Conservation (phyloP, 2,888 invertebrate species). For the Melieria omissa region DNA sequence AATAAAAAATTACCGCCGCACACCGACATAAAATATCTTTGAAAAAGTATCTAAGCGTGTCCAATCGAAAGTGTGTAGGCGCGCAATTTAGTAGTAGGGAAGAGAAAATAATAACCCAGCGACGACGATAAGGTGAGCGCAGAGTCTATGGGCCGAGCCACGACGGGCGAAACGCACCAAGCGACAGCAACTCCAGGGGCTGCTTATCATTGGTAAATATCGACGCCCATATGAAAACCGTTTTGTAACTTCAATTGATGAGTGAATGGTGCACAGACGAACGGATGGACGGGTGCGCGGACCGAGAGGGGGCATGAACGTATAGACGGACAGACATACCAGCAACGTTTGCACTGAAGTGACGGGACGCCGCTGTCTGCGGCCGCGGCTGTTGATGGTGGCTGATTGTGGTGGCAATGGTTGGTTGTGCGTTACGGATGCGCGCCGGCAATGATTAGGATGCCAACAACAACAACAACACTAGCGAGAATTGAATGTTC, state of each 20-base stretch:
- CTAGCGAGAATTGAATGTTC: slow-evolving; percentile 15
- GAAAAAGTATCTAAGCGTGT: background rate
- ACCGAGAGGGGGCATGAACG: too few relatives aligned
- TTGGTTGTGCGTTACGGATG: background rate
- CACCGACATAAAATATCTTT: background rate
- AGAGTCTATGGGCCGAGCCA: background rate
- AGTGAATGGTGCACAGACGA: background rate
- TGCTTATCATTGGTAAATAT: slow-evolving; percentile 5
- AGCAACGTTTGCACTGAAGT: too few relatives aligned
- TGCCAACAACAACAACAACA: background rate
- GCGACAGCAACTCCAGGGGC: background rate
- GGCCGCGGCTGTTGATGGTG: too few relatives aligned
- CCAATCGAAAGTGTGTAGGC: slow-evolving; percentile 6
- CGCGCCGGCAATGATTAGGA: background rate
- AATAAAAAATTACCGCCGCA: background rate
- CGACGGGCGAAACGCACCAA: background rate
- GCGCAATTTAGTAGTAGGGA: slow-evolving; percentile 4
- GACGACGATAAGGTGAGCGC: background rate
- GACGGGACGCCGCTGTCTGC: too few relatives aligned
- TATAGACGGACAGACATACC: background rate
- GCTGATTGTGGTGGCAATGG: too few relatives aligned
- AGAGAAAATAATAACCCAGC: background rate
- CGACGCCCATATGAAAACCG: slow-evolving; percentile 5
- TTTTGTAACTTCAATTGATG: slow-evolving; percentile 5
- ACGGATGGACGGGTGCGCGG: too few relatives aligned